Base-by-base conservation (phyloP, 2,888 invertebrate genomes). In the Rhopalosiphum nymphaeae region DNA sequence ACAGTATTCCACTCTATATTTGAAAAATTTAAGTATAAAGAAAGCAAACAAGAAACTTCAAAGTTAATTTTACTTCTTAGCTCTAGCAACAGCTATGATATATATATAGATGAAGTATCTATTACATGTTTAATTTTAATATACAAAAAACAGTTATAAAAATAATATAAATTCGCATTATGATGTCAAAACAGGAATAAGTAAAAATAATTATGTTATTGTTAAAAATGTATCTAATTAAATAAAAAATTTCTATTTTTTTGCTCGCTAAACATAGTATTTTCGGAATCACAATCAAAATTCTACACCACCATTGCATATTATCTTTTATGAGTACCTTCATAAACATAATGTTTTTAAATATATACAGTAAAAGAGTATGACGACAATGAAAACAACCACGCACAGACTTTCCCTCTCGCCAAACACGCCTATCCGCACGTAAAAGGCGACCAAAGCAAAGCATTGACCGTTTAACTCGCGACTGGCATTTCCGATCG, bases 391-490 rank as follows among this genome's bases (percentile, higher is more conserved):
- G n/a, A 13, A 78, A 7, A 78, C 16, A 78, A 21, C 0, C 78
- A 78, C 53, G 53, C 21, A 85, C 85, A 85, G 44, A 44, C 85
- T 85, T 85, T 85, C 85, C 85, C 85, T 85, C 42, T 9, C 85
- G 11, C 85, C 44, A 29, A 89, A 89, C 61, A 61, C 46, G 29
- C 10, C 16, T 36, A 56, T 42, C 44, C 1, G 7, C 9, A 42
- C 89, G 42, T 89, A 56, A 89, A 89, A 89, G 42, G 89, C 42
- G 21, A 78, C 78, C 36, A 36, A 78, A 78, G 36, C 78, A 78
- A 78, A 78, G 42, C 53, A 26, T 11, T 36, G 90, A 67, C 87
- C 87, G 25, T 29, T 44, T 49, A 89, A 42, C 89, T 42, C 78
- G 26, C 13, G 16, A 49, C 36, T n/a, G 67, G 78, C 26, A 36